These are phyloP conservation scores for Gambusia holbrooki DNA, from an alignment of 2,113 vertebrate species.

Conservation along the genomic window DNA sequence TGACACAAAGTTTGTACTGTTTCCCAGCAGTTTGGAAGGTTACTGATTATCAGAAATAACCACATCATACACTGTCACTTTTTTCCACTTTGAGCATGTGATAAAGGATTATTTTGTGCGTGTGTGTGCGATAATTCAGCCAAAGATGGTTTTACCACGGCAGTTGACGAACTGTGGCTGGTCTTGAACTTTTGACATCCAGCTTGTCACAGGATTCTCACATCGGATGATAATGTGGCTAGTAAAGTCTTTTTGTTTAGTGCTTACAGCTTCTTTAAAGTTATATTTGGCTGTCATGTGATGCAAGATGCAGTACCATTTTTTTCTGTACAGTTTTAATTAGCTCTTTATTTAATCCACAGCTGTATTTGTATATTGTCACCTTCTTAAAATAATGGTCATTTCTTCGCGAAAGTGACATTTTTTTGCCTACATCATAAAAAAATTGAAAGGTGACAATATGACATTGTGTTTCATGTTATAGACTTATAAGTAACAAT, in stretches of 20 bases:
- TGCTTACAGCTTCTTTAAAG: constrained; percentile 28
- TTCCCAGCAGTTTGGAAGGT: constrained; percentile 13
- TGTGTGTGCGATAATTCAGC: constrained; percentile 20
- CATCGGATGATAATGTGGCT: constrained; percentile 59
- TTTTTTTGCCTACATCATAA: too few relatives aligned
- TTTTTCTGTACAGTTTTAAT: constrained; percentile 13
- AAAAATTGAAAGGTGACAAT: too few relatives aligned
- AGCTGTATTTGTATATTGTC: constrained; percentile 15
- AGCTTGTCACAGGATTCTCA: constrained; percentile 65
- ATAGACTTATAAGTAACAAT: not conserved
- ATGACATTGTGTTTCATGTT: too few relatives aligned
- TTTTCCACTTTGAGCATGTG: constrained; percentile 60
- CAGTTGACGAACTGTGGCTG: constrained; percentile 7
- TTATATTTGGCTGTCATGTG: constrained; percentile 26
- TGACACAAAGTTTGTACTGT: not conserved
- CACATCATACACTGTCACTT: constrained; percentile 11
- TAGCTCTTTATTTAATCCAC: constrained; percentile 12
- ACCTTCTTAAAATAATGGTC: not conserved
- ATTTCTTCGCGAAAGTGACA: too few relatives aligned
- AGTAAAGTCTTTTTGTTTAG: constrained; percentile 26
- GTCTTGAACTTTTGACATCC: constrained; percentile 55
- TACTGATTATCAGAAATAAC: not conserved
- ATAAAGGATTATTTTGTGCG: constrained; percentile 18
- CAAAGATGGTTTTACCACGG: constrained; percentile 7
- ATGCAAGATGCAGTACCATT: constrained; percentile 1